Percentiles rank a stretch among this genome's conserved stretches.
phyloP scores from a whole-genome alignment of 2,888 invertebrate species.

The Darwinula stevensoni region DNA sequence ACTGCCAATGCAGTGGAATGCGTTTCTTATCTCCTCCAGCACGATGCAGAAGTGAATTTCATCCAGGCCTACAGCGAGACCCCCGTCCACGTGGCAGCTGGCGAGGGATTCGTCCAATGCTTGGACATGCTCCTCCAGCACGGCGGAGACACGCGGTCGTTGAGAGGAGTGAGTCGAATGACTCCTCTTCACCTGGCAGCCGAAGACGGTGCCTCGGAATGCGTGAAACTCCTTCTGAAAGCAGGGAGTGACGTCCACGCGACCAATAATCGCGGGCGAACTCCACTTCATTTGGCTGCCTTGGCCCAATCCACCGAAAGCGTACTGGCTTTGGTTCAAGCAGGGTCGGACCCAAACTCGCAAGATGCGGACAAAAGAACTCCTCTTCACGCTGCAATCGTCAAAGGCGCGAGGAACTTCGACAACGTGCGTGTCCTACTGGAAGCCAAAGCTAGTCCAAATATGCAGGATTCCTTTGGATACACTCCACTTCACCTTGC shows the following conservation, averaged over 20 bases:
- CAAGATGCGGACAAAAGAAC: conserved; percentile 41
- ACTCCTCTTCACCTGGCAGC: conserved; percentile 65
- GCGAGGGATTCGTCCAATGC: conserved; percentile 34
- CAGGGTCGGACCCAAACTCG: conserved; percentile 34
- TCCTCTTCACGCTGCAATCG: conserved; percentile 47
- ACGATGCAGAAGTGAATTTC: background rate
- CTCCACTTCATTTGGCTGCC: conserved; percentile 54
- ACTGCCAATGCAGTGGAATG: background rate
- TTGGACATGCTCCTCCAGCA: conserved; percentile 38
- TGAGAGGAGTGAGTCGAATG: conserved; percentile 28
- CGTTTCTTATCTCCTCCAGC: background rate
- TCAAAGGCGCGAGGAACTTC: conserved; percentile 32
- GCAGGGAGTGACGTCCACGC: conserved; percentile 45
- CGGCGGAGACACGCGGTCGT: conserved; percentile 48
- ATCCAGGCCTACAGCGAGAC: conserved; percentile 41
- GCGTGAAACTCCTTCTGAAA: conserved; percentile 35
- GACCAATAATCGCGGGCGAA: conserved; percentile 38
- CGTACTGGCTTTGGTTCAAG: conserved; percentile 32
- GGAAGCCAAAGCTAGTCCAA: conserved; percentile 37
- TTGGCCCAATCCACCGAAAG: conserved; percentile 47
- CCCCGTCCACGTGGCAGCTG: conserved; percentile 48
- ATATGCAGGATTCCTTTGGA: conserved; percentile 45
- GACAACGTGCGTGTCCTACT: conserved; percentile 32
- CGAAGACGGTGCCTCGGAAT: conserved; percentile 52
- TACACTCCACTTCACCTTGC: conserved; percentile 56